Evolutionary conservation across 2,797 vertebrate species (phyloP), one percentile per base, ranked within the genome.

Genomic region (Nasua narica): DNA sequence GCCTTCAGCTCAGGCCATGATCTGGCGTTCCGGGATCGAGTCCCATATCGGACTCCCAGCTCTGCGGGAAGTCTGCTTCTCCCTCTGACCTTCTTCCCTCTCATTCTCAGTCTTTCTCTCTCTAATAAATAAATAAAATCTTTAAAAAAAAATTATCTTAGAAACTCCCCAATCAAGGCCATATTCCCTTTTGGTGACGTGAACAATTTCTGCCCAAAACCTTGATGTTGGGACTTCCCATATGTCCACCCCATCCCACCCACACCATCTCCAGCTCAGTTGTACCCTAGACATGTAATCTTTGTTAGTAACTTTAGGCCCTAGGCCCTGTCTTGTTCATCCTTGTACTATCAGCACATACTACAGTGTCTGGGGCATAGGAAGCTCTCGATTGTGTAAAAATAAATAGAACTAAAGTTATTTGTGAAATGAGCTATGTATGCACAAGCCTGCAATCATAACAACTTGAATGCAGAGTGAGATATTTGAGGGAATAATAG

Each of bases 391-490:
- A 46, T 35, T 91, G 48, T 82, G 9, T 81, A 95, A 54, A 92
- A 83, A 40, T 82, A 88, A 83, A 35, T 48, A 19, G 21, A 90
- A 94, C n/a, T 74, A 82, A 84, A 96, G 54, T 74, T 88, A 77
- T 86, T 81, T 96, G 40, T 60, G 65, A 72, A 79, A 85, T 78
- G 25, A 96, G 79, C 58, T 72, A 60, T 87, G 7, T 43, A 29
- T 9, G 2, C 23, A 52, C 2, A 12, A 67, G 10, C 4, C 40
- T 92, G 14, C 56, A 67, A 52, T 90, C 37, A 46, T 48, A 89
- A 58, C 16, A 96, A 65, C 23, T n/a, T 56, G 14, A 78, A 78
- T 9, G 27, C 21, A 67, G 84, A 84, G 65, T 56, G 18, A 86
- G 15, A 74, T 79, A 79, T 65, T n/a, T 85, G 29, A 94, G 52